phyloP scores from a whole-genome alignment of 2,113 vertebrate species.

The Pseudopodoces humilis region DNA sequence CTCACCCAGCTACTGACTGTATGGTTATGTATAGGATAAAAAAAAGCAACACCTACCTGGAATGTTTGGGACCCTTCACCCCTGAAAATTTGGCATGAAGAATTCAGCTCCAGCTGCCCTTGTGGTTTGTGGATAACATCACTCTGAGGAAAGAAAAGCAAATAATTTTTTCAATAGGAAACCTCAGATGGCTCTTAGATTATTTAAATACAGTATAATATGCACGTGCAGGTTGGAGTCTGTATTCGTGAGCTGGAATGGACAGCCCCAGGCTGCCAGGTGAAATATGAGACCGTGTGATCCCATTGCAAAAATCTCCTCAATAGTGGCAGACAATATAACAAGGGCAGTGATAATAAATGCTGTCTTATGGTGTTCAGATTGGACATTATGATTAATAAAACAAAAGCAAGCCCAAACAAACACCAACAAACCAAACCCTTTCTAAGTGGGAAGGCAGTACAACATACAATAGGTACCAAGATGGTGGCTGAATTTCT shows the following conservation, averaged over 20 bases:
- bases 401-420: not conserved
- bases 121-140: constrained; percentile 89
- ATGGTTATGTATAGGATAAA: not conserved
- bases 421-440: not conserved
- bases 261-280: not conserved
- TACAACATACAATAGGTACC: not conserved
- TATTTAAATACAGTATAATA: not conserved
- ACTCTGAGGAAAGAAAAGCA: constrained; percentile 71
- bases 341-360: not conserved
- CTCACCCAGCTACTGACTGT: not conserved
- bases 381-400: not conserved
- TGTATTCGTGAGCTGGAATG: not conserved
- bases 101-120: constrained; percentile 87
- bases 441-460: not conserved
- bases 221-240: not conserved
- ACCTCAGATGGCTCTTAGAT: not conserved
- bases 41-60: constrained; percentile 73
- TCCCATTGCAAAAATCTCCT: not conserved
- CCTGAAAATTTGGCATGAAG: constrained; percentile 82
- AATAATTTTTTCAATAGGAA: not conserved
- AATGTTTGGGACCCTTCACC: constrained; percentile 88
- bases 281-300: not conserved
- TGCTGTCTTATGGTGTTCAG: not conserved
- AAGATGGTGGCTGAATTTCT: not conserved
- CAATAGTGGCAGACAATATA: not conserved